phyloP scores from a whole-genome alignment of 2,797 vertebrate genomes.

The Gobionotothen gibberifrons region DNA sequence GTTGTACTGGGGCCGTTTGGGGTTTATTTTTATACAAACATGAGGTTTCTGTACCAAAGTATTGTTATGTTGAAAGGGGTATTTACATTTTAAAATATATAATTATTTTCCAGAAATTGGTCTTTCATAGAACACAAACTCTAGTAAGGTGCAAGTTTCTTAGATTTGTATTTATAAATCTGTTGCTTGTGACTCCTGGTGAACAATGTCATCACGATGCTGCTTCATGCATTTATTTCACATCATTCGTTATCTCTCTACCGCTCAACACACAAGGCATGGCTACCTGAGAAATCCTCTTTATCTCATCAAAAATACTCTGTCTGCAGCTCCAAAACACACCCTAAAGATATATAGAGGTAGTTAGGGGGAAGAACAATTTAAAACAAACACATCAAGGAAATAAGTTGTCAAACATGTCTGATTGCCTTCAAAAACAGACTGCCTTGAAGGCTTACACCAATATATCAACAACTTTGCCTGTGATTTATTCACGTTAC shows the following conservation, averaged over 20 bases:
- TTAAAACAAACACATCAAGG: conserved; percentile 36
- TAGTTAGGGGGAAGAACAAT: conserved; percentile 31
- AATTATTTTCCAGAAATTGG: background rate
- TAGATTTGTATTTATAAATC: background rate
- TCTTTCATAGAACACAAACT: background rate
- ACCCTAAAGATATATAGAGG: conserved; percentile 88
- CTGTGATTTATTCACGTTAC: conserved; percentile 20
- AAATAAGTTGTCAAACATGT: conserved; percentile 20
- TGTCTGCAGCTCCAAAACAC: conserved; percentile 98
- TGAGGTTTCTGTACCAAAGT: background rate
- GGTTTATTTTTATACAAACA: too few species aligned
- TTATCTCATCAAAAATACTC: conserved; percentile 99
- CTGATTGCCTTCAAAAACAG: background rate
- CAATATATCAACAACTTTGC: conserved; percentile 3
- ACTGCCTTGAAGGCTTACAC: background rate
- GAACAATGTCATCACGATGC: conserved; percentile 5
- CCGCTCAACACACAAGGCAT: conserved; percentile 42
- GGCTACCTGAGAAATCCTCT: conserved; percentile 95
- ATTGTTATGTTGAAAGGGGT: background rate
- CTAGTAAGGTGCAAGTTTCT: background rate
- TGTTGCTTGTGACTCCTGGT: background rate
- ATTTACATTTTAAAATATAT: background rate
- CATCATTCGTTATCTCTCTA: conserved; percentile 45
- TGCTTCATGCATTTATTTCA: conserved; percentile 63
- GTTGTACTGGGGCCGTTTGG: too few species aligned